Base-by-base conservation (phyloP, 2,888 invertebrate species). In the Rhabditophanes sp. region DNA sequence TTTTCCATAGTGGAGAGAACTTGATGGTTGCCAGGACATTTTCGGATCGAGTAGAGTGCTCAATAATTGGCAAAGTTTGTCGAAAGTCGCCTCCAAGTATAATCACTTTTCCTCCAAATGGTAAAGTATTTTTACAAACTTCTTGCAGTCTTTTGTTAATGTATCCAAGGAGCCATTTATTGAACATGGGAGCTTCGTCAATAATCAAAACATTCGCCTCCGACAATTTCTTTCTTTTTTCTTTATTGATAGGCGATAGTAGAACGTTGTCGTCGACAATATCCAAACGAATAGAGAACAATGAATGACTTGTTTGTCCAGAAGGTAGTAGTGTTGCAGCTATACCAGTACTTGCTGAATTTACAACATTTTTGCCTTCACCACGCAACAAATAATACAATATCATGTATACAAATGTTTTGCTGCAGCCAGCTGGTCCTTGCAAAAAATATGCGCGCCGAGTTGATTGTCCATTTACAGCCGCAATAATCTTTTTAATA, bases 171-270 rank as follows among this genome's bases (percentile, higher is more conserved):
- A 39, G n/a, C 8, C 32, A n/a, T 2, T 17, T 21, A 9, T 23
- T 20, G 5, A 39, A 17, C 42, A 35, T 35, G 1, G 38, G 25
- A 6, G 37, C 41, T 35, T 39, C 43, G 20, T 39, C 39, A 4
- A 39, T 26, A 1, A 39, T 44, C 1, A 39, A 25, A 5, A 34
- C 39, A 25, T 43, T 21, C 5, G 41, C 22, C 2, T 28, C 23
- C 0, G 14, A 8, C 1, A 39, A 7, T 1, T 15, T n/a, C 22
- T 43, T n/a, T n/a, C n/a, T n/a, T n/a, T n/a, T n/a, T n/a, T n/a
- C n/a, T n/a, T n/a, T n/a, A n/a, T n/a, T n/a, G n/a, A n/a, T n/a
- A n/a, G n/a, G n/a, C n/a, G n/a, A n/a, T n/a, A n/a, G n/a, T n/a
- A n/a, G n/a, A n/a, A n/a, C n/a, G n/a, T n/a, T n/a, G n/a, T n/a